Base-by-base conservation (phyloP, 2,797 vertebrate genomes). In the Myotis findleyi region DNA sequence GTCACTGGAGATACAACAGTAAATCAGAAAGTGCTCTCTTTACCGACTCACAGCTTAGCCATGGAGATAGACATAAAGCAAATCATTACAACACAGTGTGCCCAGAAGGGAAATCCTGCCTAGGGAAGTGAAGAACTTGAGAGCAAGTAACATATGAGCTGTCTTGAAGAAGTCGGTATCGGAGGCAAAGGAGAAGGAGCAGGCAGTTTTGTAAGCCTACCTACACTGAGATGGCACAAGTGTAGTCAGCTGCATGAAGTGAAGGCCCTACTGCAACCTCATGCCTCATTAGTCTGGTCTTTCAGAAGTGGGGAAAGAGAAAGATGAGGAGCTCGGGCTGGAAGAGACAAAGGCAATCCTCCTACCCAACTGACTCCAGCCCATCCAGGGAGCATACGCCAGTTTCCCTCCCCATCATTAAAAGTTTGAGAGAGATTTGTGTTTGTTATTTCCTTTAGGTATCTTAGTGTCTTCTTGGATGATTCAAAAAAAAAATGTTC, bases 51-150 rank as follows among this genome's bases (percentile, higher is more conserved):
- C n/a, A 72, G 33, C 1, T 38, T 16, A 10, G 12, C n/a, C 73
- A 14, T 16, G n/a, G 41, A 79, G 47, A 72, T 1, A 83, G 66
- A 30, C 27, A 23, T 20, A 14, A 90, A 85, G 55, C 12, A 27
- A 30, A 30, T 23, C 71, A 59, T 55, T 85, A 51, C 20, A 90
- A 81, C 41, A 27, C 33, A n/a, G 27, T 71, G 6, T 71, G 17
- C 75, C n/a, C 64, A 90, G 64, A 76, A 87, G 51, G n/a, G 27
- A 94, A 91, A 77, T 47, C 84, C 68, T 91, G 20, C 36, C 53
- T 9, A 20, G 9, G 36, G 17, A 10, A 38, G 23, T 49, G 16
- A 87, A 27, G 75, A 9, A n/a, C 82, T 94, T n/a, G 49, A 68
- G 44, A 53, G 21, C 5, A 25, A 11, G 13, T 59, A 23, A 83